Evolutionary conservation across 2,888 invertebrate species (phyloP).

Genomic region (Meganola albula): DNA sequence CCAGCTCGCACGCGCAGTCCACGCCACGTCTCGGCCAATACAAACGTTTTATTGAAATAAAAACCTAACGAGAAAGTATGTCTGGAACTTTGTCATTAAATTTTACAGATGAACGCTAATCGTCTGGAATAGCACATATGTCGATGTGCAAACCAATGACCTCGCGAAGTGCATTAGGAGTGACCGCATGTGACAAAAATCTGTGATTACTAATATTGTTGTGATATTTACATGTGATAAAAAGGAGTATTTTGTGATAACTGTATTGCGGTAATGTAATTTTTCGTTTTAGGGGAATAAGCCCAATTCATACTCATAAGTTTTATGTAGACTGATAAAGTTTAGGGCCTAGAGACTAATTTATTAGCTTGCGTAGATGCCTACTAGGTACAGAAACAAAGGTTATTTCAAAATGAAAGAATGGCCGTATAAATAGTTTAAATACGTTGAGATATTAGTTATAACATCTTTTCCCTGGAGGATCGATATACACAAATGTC

Average conservation of each 20-base stretch:
- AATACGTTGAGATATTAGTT: too few species aligned
- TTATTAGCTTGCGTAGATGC: too few species aligned
- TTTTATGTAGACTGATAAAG: too few species aligned
- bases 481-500: too few species aligned
- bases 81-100: conserved; percentile 32
- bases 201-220: too few species aligned
- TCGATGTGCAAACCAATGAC: conserved; percentile 19
- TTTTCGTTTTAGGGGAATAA: too few species aligned
- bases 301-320: too few species aligned
- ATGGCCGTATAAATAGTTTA: too few species aligned
- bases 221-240: conserved; percentile 19
- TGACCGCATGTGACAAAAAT: conserved; percentile 21
- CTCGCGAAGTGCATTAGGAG: conserved; percentile 26
- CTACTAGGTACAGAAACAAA: too few species aligned
- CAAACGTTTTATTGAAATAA: conserved; percentile 65
- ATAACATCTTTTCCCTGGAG: too few species aligned
- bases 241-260: conserved; percentile 25
- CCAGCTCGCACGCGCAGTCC: conserved; percentile 60
- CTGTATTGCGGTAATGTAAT: conserved; percentile 27
- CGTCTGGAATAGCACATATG: conserved; percentile 21
- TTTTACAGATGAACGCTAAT: conserved; percentile 18
- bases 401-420: too few species aligned
- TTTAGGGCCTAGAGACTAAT: too few species aligned
- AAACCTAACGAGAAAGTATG: conserved; percentile 54
- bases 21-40: conserved; percentile 57